Base-by-base conservation (phyloP, 2,113 vertebrate genomes). In the Pseudorhombus dupliciocellatus region DNA sequence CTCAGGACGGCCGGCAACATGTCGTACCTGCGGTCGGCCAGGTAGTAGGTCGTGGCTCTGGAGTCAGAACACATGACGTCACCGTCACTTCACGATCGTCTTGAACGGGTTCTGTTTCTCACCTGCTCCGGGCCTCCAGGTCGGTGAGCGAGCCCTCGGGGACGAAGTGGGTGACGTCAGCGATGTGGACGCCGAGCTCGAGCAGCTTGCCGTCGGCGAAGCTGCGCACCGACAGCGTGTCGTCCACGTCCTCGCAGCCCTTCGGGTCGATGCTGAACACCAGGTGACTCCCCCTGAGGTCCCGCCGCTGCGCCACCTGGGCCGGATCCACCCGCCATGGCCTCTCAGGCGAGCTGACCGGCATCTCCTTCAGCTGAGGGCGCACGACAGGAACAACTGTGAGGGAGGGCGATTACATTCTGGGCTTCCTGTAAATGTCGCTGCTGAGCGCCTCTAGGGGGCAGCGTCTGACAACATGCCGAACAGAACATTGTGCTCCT, bases 211-310 rank as follows among this genome's bases (percentile, higher is more conserved):
- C 94, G 0, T 74, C 91, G 1, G 80, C 81, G 12, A 99, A 88
- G 18, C 76, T 30, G 25, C 94, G 88, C 22, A 98, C 77, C 0
- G 98, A 99, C 11, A 99, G 86, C 0, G 97, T 84, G 16, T 99
- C 97, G 6, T 99, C 98, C 37, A 99, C 97, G 7, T 99, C 98
- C 85, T 99, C 96, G 0, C 97, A 99, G 79, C 95, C 97, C 70
- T 66, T 87, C 0, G 97, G 97, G 91, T 99, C 97, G 12, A 99
- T 96, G 92, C 97, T 99, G 93, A 99, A 98, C 46, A 99, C 94
- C 69, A 99, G 83, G 84, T 96, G 97, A 0, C 87, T 94, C 0
- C 87, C 73, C 66, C 96, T 88, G 65, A 98, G 83, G 85, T 94
- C 93, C 37, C 84, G 82, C 10, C 92, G 80, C 26, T 58, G 24